Percentiles rank a stretch among this genome's conserved stretches.
These are phyloP conservation scores for Carposina sasakii DNA, from an alignment of 1,140 invertebrate species.

Conservation along the genomic window DNA sequence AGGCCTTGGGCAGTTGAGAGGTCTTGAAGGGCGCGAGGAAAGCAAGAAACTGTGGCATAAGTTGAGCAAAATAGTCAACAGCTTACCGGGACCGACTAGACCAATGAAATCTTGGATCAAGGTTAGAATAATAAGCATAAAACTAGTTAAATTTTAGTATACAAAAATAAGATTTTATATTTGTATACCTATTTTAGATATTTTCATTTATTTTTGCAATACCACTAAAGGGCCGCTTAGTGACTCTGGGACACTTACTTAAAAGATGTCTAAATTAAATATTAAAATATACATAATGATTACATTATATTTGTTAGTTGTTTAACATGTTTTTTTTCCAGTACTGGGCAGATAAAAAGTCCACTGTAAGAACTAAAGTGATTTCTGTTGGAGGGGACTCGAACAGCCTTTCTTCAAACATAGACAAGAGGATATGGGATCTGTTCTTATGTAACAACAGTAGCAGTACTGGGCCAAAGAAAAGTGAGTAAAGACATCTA, in stretches of 20 bases:
- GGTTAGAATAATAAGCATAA: too few relatives aligned
- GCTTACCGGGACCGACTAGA: slow-evolving; percentile 47
- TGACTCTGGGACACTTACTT: too few relatives aligned
- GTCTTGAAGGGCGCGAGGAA: slow-evolving; percentile 51
- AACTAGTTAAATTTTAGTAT: too few relatives aligned
- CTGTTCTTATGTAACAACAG: slow-evolving; percentile 48
- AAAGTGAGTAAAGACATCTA: too few relatives aligned
- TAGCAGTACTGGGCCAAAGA: too few relatives aligned
- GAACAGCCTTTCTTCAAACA: slow-evolving; percentile 49
- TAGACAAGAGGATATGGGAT: slow-evolving; percentile 63
- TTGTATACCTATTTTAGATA: slow-evolving; percentile 5
- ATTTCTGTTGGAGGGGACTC: slow-evolving; percentile 43
- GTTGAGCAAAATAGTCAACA: slow-evolving; percentile 50
- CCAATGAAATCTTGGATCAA: slow-evolving; percentile 64
- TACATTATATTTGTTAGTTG: too few relatives aligned
- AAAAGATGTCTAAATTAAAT: too few relatives aligned
- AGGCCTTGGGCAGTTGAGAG: slow-evolving; percentile 47
- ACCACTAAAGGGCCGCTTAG: too few relatives aligned
- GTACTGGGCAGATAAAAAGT: slow-evolving; percentile 66
- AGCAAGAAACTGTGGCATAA: slow-evolving; percentile 58
- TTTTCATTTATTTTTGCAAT: slow-evolving; percentile 14
- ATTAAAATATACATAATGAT: too few relatives aligned
- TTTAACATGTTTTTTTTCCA: slow-evolving; percentile 24
- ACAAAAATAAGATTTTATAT: too few relatives aligned
- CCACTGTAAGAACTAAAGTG: slow-evolving; percentile 54